A percentile compares a stretch with the other conserved stretches of the same genome.
phyloP scores from a whole-genome alignment of 2,888 invertebrate genomes.

The Stegana nigrithorax region DNA sequence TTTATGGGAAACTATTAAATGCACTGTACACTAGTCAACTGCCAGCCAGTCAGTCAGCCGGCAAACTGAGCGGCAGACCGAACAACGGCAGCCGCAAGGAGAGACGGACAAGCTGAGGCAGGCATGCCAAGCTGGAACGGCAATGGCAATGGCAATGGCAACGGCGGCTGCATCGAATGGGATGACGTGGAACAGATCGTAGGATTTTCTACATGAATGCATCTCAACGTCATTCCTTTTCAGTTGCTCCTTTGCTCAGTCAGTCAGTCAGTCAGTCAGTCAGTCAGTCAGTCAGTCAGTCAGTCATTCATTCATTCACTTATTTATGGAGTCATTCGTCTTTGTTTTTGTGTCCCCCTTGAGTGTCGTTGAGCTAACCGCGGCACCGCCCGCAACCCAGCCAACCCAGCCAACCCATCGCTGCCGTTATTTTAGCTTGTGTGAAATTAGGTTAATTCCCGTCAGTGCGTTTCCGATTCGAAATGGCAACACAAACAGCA shows the following conservation, averaged over 20 bases:
- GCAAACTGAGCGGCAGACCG: slow-evolving; percentile 48
- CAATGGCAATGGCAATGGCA: slow-evolving; percentile 52
- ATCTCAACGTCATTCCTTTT: slow-evolving; percentile 45
- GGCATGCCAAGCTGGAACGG: too few relatives aligned
- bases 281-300: not conserved
- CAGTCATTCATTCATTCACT: not conserved
- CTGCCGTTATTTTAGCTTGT: slow-evolving; percentile 40
- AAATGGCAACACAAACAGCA: slow-evolving; percentile 47
- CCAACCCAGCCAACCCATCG: not conserved
- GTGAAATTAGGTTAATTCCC: slow-evolving; percentile 62
- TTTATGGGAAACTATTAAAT: slow-evolving; percentile 60
- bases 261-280: not conserved
- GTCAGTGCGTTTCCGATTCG: slow-evolving; percentile 58
- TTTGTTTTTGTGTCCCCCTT: not conserved
- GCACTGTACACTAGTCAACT: slow-evolving; percentile 63
- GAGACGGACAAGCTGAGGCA: too few relatives aligned
- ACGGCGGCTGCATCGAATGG: slow-evolving; percentile 54
- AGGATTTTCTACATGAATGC: slow-evolving; percentile 66
- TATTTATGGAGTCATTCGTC: slow-evolving; percentile 5
- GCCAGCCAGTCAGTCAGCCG: slow-evolving; percentile 60
- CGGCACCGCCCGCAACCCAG: not conserved
- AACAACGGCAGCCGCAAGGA: too few relatives aligned
- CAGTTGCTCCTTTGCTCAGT: too few relatives aligned
- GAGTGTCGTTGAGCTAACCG: not conserved
- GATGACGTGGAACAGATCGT: slow-evolving; percentile 66